phyloP scores from a whole-genome alignment of 2,113 vertebrate species.

The Pseudopipra pipra region DNA sequence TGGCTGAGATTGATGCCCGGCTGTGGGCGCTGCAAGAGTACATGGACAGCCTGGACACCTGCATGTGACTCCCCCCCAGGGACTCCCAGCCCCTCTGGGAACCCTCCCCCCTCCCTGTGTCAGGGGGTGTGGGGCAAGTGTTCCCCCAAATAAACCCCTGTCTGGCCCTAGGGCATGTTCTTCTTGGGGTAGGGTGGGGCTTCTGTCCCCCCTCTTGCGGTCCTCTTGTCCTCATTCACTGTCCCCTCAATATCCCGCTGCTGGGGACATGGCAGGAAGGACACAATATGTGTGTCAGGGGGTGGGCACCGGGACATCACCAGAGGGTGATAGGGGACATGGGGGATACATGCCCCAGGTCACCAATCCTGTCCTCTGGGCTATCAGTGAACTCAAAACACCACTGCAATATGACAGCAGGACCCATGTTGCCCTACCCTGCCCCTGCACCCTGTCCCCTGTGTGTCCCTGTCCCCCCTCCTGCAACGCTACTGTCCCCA shows the following conservation, averaged over 20 bases:
- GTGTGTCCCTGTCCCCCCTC: not conserved
- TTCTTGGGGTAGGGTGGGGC: not conserved
- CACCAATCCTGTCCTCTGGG: not conserved
- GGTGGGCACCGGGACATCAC: not conserved
- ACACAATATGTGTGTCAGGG: not conserved
- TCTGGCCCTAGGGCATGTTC: not conserved
- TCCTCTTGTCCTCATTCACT: not conserved
- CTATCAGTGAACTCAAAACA: not conserved
- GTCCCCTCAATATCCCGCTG: not conserved
- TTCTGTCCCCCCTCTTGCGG: rapidly evolving
- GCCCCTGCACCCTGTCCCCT: not conserved
- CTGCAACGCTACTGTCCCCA: not conserved
- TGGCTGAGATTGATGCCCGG: conserved; percentile 89
- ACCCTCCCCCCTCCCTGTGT: not conserved
- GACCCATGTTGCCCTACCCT: not conserved
- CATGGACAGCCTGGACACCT: conserved; percentile 87
- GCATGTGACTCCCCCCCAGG: conserved; percentile 57
- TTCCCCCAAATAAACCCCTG: not conserved
- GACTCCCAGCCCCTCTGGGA: not conserved
- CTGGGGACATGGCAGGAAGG: not conserved
- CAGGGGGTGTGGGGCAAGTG: not conserved
- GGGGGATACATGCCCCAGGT: not conserved
- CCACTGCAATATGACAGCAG: not conserved
- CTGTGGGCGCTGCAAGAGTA: conserved; percentile 92
- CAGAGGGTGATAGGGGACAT: not conserved